These are phyloP conservation scores for Chelonia mydas DNA, from an alignment of 2,797 vertebrate genomes.

Conservation along the genomic window DNA sequence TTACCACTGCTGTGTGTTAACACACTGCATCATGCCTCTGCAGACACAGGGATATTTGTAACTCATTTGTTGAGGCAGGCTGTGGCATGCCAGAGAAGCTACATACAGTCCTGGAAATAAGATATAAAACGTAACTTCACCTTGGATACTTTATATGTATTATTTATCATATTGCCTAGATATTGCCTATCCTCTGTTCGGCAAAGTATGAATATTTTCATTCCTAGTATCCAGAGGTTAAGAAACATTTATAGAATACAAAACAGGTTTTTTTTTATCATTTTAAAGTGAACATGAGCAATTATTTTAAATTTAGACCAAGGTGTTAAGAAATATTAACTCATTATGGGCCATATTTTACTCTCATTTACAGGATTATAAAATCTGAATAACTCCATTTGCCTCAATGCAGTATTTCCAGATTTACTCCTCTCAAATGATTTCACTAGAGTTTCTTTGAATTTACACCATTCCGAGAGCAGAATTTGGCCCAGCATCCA, in stretches of 20 bases:
- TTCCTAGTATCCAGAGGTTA: conserved; percentile 15
- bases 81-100: neutral
- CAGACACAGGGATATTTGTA: neutral
- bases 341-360: conserved; percentile 41
- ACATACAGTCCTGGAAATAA: conserved; percentile 14
- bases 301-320: conserved; percentile 31
- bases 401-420: conserved; percentile 56
- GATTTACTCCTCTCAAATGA: conserved; percentile 51
- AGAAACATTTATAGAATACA: conserved; percentile 35
- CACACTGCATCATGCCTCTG: neutral
- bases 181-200: neutral
- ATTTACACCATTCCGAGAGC: conserved; percentile 46
- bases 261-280: neutral
- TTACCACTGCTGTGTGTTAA: neutral
- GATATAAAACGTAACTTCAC: conserved; percentile 28
- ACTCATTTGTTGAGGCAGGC: conserved; percentile 11
- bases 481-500: conserved; percentile 42
- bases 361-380: conserved; percentile 31
- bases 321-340: neutral
- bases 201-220: conserved; percentile 16
- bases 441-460: conserved; percentile 66
- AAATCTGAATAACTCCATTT: conserved; percentile 50
- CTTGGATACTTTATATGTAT: neutral
- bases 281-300: neutral
- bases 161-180: conserved; percentile 17